Conservation (phyloP, 1,140 invertebrate genomes). For the Maconellicoccus hirsutus region DNA sequence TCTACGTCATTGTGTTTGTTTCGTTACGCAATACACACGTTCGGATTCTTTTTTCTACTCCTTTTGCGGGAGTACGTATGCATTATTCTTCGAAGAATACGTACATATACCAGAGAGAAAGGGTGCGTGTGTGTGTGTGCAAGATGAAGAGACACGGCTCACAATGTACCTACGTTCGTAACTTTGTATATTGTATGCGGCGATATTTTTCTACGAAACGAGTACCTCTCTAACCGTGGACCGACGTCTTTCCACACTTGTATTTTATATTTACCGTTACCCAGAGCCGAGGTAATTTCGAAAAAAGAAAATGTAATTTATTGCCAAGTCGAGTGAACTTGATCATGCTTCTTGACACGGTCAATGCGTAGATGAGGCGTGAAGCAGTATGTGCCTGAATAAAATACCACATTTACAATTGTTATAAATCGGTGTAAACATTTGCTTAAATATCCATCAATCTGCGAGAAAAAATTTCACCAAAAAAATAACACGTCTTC, state of each 20-base stretch:
- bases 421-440: not conserved
- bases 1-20: not conserved
- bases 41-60: too few relatives aligned
- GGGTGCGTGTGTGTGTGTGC: too few relatives aligned
- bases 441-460: too few relatives aligned
- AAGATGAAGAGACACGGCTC: not conserved
- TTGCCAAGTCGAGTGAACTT: not conserved
- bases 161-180: not conserved
- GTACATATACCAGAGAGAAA: not conserved
- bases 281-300: not conserved
- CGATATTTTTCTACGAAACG: not conserved
- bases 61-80: too few relatives aligned
- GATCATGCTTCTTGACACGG: not conserved
- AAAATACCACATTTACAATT: not conserved
- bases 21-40: not conserved
- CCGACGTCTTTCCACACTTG: not conserved
- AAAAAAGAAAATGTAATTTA: not conserved
- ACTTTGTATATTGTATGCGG: not conserved
- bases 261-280: constrained; percentile 1
- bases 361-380: too few relatives aligned
- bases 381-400: not conserved
- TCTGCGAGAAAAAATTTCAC: too few relatives aligned
- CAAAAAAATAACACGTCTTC: too few relatives aligned
- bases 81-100: too few relatives aligned
- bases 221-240: not conserved